Evolutionary conservation across 1,140 invertebrate species (phyloP).

Genomic region (Drosophila murphyi): DNA sequence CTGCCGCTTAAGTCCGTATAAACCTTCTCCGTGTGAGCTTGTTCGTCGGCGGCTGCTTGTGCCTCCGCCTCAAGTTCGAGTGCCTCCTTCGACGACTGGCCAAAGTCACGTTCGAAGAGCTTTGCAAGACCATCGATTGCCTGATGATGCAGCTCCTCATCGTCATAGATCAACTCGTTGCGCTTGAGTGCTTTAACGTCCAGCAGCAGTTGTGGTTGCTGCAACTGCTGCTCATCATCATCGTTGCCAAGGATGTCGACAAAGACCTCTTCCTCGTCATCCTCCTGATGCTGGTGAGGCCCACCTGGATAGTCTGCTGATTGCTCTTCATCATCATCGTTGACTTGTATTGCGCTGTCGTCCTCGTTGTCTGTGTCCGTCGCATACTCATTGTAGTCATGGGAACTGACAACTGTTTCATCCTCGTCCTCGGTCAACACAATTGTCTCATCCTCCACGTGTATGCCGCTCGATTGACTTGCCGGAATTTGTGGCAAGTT

Average conservation of each 20-base stretch:
- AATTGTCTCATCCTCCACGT: constrained; percentile 81
- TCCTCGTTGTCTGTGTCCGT: constrained; percentile 56
- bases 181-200: constrained; percentile 66
- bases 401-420: constrained; percentile 84
- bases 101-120: constrained; percentile 75
- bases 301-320: constrained; percentile 42
- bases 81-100: constrained; percentile 11
- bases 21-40: constrained; percentile 78
- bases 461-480: constrained; percentile 78
- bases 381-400: constrained; percentile 74
- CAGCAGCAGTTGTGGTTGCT: constrained; percentile 31
- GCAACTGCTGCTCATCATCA: constrained; percentile 49
- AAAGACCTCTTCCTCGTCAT: constrained; percentile 62
- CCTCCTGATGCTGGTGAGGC: background rate
- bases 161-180: constrained; percentile 75
- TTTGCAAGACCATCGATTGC: constrained; percentile 77
- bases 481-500: constrained; percentile 77
- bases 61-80: constrained; percentile 10
- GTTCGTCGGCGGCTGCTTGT: constrained; percentile 46
- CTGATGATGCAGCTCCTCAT: constrained; percentile 77
- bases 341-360: constrained; percentile 43
- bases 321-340: constrained; percentile 57
- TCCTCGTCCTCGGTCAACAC: constrained; percentile 83
- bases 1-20: constrained; percentile 85
- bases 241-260: constrained; percentile 71